These are phyloP conservation scores for Choloepus hoffmanni DNA, from an alignment of 2,113 vertebrate species.

Conservation along the genomic window DNA sequence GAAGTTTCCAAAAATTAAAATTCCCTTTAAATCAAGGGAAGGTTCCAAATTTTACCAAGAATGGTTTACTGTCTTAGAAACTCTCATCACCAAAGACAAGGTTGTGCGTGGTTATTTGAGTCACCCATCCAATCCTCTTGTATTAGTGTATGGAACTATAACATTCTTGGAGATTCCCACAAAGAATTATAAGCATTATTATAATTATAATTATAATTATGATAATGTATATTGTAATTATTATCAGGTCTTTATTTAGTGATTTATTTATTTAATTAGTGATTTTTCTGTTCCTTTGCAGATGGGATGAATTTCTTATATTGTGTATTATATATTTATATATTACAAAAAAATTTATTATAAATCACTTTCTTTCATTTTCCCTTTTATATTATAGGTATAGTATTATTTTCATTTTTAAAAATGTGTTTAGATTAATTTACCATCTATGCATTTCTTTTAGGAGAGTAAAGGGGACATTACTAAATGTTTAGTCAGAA, in stretches of 20 bases:
- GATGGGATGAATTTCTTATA: not conserved
- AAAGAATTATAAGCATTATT: no score
- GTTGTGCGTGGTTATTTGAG: not conserved
- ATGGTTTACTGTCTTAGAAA: not conserved
- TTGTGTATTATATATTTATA: not conserved
- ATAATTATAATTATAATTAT: no score
- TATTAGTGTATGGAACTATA: not conserved
- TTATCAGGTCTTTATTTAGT: no score
- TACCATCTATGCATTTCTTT: not conserved
- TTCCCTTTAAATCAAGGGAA: not conserved
- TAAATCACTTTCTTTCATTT: not conserved
- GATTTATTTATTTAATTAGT: not conserved
- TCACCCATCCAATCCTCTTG: rapidly evolving
- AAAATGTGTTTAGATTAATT: not conserved
- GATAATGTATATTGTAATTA: no score
- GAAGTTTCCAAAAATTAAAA: not conserved
- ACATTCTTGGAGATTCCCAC: not conserved
- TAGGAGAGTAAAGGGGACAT: not conserved
- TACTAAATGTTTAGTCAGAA: not conserved
- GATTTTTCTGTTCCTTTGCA: not conserved
- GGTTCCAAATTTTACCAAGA: not conserved
- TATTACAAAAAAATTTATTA: no score
- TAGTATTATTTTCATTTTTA: not conserved
- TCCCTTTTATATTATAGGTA: not conserved
- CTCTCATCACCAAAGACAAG: not conserved